Evolutionary conservation across 1,140 invertebrate genomes (phyloP), one percentile per base, ranked within the genome.

Genomic region (Saxidomus purpurata): DNA sequence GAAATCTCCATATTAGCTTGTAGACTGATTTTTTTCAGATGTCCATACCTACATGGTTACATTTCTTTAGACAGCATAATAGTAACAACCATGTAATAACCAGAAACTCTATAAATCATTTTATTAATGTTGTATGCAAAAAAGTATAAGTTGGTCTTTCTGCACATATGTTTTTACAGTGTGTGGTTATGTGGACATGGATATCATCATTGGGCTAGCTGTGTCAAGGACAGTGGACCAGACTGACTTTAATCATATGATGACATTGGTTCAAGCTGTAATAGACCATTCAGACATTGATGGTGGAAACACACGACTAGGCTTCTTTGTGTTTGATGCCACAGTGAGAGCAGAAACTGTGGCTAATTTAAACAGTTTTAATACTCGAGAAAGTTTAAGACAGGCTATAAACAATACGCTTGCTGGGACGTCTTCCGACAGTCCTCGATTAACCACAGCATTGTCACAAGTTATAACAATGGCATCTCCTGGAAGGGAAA

Each of bases 271-370:
- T 15, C 1, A 55, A 19, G 1, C n/a, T 52, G 25, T 55, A 3
- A 79, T 79, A 52, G 47, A 49, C 19, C 43, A 52, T 22, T 31
- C 76, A 0, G 76, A 79, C 34, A 55, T 79, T 52, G 76, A 79
- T 1, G 1, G 43, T 8, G 76, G 76, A 17, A 52, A 13, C 17
- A 52, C 47, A 36, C 11, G 34, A 22, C n/a, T 79, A 0, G 76
- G 43, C 17, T 79, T 79, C n/a, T 52, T 79, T 79, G 76, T 59
- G 17, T 79, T 79, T 38, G 47, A 49, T 79, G 55, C 49, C 6
- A 1, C 4, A 19, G 28, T 79, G 25, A 22, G 67, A 38, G 22
- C 2, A 38, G 34, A 71, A 8, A 71, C 67, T 38, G 11, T 71
- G 22, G 17, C 38, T n/a, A 15, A 22, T 15, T n/a, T 71, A 28